Evolutionary conservation across 2,888 invertebrate species (phyloP).

Genomic region (Andrena chrysosceles): DNA sequence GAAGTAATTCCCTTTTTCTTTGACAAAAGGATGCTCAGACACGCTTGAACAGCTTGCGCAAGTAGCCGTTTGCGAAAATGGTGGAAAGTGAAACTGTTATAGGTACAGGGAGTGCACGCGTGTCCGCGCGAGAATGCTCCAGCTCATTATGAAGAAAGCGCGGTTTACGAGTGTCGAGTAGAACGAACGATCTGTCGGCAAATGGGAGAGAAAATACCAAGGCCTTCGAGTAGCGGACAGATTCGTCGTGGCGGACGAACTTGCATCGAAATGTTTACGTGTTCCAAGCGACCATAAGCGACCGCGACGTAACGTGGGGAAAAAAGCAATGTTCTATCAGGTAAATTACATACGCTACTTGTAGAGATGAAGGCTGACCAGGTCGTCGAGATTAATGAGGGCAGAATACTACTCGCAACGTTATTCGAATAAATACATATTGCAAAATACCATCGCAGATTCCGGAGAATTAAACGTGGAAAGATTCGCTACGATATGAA

Average conservation of each 20-base stretch:
- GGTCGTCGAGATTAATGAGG: background rate
- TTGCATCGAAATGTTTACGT: background rate
- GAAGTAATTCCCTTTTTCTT: background rate
- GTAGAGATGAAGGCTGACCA: background rate
- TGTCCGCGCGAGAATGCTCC: constrained; percentile 4
- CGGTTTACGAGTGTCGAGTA: constrained; percentile 10
- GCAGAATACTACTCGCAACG: too few relatives aligned
- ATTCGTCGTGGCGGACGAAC: constrained; percentile 27
- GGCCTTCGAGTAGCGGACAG: constrained; percentile 30
- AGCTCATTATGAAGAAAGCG: constrained; percentile 68
- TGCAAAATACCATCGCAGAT: too few relatives aligned
- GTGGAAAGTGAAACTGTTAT: constrained; percentile 64
- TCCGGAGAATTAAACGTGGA: too few relatives aligned
- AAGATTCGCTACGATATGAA: background rate
- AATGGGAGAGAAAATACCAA: constrained; percentile 61
- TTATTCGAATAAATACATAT: too few relatives aligned
- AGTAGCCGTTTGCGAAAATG: constrained; percentile 49
- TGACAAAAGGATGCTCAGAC: background rate
- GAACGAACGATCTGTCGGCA: constrained; percentile 43
- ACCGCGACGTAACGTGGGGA: background rate
- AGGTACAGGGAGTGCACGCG: constrained; percentile 15
- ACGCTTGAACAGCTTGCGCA: background rate
- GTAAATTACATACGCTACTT: background rate
- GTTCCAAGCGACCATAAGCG: too few relatives aligned
- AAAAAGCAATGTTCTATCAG: background rate